These are phyloP conservation scores for Mugil cephalus DNA, from an alignment of 2,113 vertebrate species.

Conservation along the genomic window DNA sequence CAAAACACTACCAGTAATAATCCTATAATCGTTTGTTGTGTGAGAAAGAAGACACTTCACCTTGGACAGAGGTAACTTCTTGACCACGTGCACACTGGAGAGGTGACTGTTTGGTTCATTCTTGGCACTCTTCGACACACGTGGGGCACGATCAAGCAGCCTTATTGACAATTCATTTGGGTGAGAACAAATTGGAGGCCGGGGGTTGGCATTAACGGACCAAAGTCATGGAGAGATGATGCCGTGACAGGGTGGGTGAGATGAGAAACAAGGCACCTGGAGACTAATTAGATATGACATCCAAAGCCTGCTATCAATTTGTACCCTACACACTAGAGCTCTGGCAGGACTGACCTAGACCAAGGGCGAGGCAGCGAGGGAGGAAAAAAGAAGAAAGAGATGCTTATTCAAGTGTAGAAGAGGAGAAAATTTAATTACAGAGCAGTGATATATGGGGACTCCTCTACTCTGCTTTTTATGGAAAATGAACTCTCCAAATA, in stretches of 20 bases:
- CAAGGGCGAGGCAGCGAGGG: conserved; percentile 55
- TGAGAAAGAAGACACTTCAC: neutral
- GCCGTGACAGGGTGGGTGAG: neutral
- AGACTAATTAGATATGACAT: conserved; percentile 76
- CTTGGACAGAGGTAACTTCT: neutral
- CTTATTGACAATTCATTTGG: conserved; percentile 54
- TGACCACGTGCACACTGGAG: neutral
- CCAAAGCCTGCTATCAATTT: conserved; percentile 72
- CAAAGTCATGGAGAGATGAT: conserved; percentile 41
- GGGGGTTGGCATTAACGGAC: conserved; percentile 52
- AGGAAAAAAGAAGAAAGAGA: neutral
- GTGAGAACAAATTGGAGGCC: conserved; percentile 49
- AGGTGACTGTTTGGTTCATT: neutral
- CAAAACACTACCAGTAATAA: no score
- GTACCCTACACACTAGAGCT: conserved; percentile 22
- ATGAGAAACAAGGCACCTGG: conserved; percentile 36
- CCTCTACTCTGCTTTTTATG: neutral
- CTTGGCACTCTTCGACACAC: neutral
- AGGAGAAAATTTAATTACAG: conserved; percentile 12
- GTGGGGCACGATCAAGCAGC: conserved; percentile 1
- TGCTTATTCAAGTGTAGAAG: conserved; percentile 6
- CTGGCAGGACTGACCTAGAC: conserved; percentile 47
- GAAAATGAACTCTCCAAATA: neutral
- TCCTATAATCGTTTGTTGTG: no score
- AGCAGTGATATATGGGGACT: neutral